Evolutionary conservation across 2,113 vertebrate genomes (phyloP).

Genomic region (Zingel zingel): DNA sequence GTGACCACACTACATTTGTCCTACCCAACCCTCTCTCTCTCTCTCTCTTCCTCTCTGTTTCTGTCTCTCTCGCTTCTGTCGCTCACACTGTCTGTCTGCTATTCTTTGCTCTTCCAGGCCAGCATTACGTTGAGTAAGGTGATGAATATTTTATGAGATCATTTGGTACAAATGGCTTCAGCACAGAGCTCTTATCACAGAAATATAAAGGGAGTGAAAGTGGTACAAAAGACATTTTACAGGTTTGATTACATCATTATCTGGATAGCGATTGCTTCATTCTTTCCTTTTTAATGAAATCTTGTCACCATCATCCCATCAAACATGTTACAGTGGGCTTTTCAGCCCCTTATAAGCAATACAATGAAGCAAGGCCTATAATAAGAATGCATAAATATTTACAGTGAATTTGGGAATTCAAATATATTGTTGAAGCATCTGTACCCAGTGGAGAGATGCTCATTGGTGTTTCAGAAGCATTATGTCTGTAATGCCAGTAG

Average conservation of each 20-base stretch:
- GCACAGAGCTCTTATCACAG: constrained; percentile 56
- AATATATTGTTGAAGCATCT: constrained; percentile 8
- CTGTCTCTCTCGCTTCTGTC: background rate
- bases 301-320: constrained; percentile 19
- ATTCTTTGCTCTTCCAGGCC: constrained; percentile 31
- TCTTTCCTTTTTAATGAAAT: constrained; percentile 5
- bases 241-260: constrained; percentile 50
- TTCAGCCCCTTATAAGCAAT: constrained; percentile 7
- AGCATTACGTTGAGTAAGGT: constrained; percentile 67
- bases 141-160: constrained; percentile 82
- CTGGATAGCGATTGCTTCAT: constrained; percentile 20
- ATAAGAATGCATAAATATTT: background rate
- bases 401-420: background rate
- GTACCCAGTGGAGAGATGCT: background rate
- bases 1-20: constrained; percentile 4
- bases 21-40: background rate
- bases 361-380: background rate
- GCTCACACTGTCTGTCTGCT: constrained; percentile 21
- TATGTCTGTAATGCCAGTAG: background rate
- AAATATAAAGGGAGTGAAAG: constrained; percentile 57
- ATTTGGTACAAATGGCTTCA: constrained; percentile 75
- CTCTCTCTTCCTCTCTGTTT: constrained; percentile 1
- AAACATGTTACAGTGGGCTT: background rate
- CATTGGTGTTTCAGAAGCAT: background rate
- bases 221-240: constrained; percentile 50